Base-by-base conservation (phyloP, 2,888 invertebrate species). In the Drosophila putrida region DNA sequence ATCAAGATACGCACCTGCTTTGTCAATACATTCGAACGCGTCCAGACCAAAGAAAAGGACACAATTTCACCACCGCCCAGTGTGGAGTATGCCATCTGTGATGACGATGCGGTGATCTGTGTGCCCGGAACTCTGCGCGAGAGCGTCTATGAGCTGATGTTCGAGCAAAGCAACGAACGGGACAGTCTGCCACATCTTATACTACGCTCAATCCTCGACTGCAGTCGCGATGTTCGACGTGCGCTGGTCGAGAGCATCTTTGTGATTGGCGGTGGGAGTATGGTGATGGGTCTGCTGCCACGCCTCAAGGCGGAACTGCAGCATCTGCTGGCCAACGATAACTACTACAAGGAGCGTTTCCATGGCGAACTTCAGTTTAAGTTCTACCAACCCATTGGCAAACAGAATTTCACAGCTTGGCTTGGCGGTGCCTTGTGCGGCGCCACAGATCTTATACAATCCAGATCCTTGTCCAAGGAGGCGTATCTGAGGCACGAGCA, bases 1-100 rank as follows among this genome's bases (percentile, higher is more conserved):
- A 96, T 97, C 51, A 95, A 95, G 93, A 96, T 97, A 15, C 94
- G 97, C 76, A 95, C 96, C 20, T 98, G 98, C 91, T 98, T 98
- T 93, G 97, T 98, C 13, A 96, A 97, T 2, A 95, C 94, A 35
- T 93, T 95, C 36, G 94, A 31, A 6, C 31, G 31, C 6, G 31
- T 9, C 31, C 31, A 31, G 31, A 9, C 31, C 31, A 31, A 31
- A 1, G 31, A 95, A 96, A 51, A 39, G 0, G 90, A 93, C 1
- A 89, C 94, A 61, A 85, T 91, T 41, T 88, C 92, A 13, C 89
- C 92, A 13, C 93, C 94, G 13, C 95, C 95, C 0, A 93, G 94
- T 72, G 94, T 96, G 0, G 93, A 94, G 57, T 96, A 97, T 93
- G 94, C 94, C 0, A 93, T 97, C 55, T 93, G 94, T 68, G 95